Percentiles rank a stretch among this genome's conserved stretches.
Conservation (phyloP, 2,888 invertebrate genomes). For the Dorcus hopei region DNA sequence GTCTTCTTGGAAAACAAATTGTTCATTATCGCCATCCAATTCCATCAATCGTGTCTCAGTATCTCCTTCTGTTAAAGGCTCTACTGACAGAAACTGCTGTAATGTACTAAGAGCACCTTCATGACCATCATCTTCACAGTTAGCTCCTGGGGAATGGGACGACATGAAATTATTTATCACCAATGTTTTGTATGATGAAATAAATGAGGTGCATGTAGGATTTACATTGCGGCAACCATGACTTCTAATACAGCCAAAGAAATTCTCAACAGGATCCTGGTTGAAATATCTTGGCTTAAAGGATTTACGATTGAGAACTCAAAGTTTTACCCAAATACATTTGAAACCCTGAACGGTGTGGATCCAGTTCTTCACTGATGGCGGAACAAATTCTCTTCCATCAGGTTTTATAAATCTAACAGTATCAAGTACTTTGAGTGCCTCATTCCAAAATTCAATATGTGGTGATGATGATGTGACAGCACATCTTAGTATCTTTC, state of each 20-base stretch:
- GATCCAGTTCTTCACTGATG: conserved; percentile 21
- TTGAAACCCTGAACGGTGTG: conserved; percentile 20
- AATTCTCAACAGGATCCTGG: conserved; percentile 27
- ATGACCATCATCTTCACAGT: conserved; percentile 22
- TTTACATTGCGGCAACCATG: conserved; percentile 23
- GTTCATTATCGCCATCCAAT: too few relatives aligned
- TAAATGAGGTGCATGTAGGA: conserved; percentile 18
- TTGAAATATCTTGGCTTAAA: conserved; percentile 19
- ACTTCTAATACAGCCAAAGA: conserved; percentile 23
- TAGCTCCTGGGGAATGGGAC: conserved; percentile 17
- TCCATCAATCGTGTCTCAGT: too few relatives aligned
- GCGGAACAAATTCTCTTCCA: conserved; percentile 12
- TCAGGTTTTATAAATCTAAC: conserved; percentile 9
- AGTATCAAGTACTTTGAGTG: conserved; percentile 2
- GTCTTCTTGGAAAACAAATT: too few relatives aligned
- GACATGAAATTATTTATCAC: conserved; percentile 24
- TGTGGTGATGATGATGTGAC: neutral
- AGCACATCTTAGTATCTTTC: neutral
- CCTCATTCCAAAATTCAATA: conserved; percentile 7
- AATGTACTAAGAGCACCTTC: too few relatives aligned
- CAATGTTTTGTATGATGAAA: conserved; percentile 19
- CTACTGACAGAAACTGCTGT: too few relatives aligned
- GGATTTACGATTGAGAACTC: conserved; percentile 17
- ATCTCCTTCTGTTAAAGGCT: too few relatives aligned
- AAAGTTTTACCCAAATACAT: conserved; percentile 15